Conservation (phyloP, 35 echinoderm and acorn worm genomes). For the Holothuria glaberrima region DNA sequence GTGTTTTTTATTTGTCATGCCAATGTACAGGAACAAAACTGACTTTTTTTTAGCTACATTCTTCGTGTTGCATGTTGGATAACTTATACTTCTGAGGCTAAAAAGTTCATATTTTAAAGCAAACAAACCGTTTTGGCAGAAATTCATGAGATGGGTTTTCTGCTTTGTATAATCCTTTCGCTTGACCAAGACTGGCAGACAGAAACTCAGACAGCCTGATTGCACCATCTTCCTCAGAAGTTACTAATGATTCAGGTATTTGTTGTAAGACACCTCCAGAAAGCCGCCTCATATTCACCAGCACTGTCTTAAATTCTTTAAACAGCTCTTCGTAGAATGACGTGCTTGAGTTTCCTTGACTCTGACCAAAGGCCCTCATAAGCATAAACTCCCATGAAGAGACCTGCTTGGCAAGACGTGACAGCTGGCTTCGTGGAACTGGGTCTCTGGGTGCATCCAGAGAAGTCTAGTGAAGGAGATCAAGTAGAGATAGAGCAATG, state of each 20-base stretch:
- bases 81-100: too few relatives aligned
- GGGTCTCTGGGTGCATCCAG: neutral
- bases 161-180: constrained; percentile 8
- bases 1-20: too few relatives aligned
- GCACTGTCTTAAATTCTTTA: constrained; percentile 32
- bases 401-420: constrained; percentile 16
- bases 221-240: neutral
- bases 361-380: constrained; percentile 29
- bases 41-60: too few relatives aligned
- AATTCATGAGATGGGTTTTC: constrained; percentile 4
- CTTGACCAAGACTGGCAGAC: constrained; percentile 2
- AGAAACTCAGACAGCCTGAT: constrained; percentile 13
- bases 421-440: constrained; percentile 1
- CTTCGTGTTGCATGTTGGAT: too few relatives aligned
- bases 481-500: too few relatives aligned
- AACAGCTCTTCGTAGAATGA: constrained; percentile 15
- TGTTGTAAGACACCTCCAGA: neutral
- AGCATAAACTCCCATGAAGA: constrained; percentile 40
- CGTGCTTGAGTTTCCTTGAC: neutral
- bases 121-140: neutral
- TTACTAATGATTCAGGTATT: neutral
- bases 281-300: constrained; percentile 23
- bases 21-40: too few relatives aligned
- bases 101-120: neutral
- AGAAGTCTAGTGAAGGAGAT: neutral